Conservation (phyloP, 2,888 invertebrate species). For the Monoplex corrugatus region DNA sequence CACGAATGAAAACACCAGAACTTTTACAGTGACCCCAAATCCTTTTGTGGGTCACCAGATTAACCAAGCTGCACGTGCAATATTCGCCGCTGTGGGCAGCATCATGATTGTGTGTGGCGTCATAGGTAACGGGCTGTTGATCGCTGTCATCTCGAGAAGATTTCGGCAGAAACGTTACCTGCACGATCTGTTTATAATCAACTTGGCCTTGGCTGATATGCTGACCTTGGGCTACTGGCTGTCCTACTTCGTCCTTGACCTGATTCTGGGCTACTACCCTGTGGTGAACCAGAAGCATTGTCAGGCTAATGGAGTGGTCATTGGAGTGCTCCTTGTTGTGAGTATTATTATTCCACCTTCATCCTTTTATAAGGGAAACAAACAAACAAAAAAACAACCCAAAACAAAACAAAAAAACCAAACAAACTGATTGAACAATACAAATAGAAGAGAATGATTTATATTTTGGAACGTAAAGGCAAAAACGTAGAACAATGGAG, state of each 20-base stretch:
- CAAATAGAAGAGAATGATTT: too few species aligned
- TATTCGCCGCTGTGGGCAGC: not conserved
- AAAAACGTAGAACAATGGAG: too few species aligned
- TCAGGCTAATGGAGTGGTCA: not conserved
- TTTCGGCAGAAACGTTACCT: not conserved
- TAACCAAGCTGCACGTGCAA: not conserved
- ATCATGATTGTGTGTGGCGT: not conserved
- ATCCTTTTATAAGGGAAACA: too few species aligned
- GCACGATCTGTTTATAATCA: not conserved
- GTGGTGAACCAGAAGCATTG: not conserved
- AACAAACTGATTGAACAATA: too few species aligned
- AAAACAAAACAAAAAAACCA: too few species aligned
- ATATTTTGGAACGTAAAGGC: too few species aligned
- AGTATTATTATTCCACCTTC: too few species aligned
- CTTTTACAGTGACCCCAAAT: too few species aligned
- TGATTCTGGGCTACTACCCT: not conserved
- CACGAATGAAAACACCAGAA: too few species aligned
- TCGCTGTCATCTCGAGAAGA: not conserved
- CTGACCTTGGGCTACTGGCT: conserved; percentile 15
- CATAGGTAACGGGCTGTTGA: not conserved
- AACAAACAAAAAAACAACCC: too few species aligned
- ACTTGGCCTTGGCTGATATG: not conserved
- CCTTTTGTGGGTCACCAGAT: too few species aligned
- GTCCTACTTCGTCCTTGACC: conserved; percentile 26
- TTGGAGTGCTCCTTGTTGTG: too few species aligned